phyloP scores from a whole-genome alignment of 2,113 vertebrate genomes.

The Paramisgurnus dabryanus region DNA sequence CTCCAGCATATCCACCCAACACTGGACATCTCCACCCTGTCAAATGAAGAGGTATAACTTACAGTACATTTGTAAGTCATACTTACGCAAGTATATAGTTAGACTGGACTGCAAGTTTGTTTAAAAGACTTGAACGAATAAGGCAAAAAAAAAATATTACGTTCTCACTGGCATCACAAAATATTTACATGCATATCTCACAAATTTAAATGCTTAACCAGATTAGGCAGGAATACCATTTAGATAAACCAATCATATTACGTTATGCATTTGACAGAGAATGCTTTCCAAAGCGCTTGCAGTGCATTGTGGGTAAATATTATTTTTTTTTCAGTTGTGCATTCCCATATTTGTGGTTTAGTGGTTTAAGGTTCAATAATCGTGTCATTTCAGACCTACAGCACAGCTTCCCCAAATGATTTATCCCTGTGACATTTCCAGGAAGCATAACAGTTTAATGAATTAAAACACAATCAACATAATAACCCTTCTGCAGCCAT shows the following conservation, averaged over 20 bases:
- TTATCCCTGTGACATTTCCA: constrained; percentile 12
- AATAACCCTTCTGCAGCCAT: constrained; percentile 4
- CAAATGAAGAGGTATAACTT: neutral
- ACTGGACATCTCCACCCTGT: neutral
- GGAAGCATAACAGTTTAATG: neutral
- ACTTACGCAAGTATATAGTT: neutral
- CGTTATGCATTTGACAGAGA: no score
- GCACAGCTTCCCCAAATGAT: constrained; percentile 5
- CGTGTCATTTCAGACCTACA: constrained; percentile 14
- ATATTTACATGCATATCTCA: no score
- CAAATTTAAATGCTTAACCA: no score
- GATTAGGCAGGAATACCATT: no score
- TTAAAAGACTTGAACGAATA: no score
- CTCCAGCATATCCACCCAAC: constrained; percentile 4
- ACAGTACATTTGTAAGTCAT: neutral
- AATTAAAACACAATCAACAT: constrained; percentile 12
- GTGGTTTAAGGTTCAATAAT: neutral
- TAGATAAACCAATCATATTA: no score
- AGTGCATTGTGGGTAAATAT: no score
- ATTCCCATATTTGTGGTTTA: neutral
- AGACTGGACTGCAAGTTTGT: no score
- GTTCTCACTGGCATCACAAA: no score
- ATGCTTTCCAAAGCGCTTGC: no score
- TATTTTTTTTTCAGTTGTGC: no score
- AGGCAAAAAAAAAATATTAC: no score